Conservation (phyloP, 2,113 vertebrate species). For the Columbina picui region DNA sequence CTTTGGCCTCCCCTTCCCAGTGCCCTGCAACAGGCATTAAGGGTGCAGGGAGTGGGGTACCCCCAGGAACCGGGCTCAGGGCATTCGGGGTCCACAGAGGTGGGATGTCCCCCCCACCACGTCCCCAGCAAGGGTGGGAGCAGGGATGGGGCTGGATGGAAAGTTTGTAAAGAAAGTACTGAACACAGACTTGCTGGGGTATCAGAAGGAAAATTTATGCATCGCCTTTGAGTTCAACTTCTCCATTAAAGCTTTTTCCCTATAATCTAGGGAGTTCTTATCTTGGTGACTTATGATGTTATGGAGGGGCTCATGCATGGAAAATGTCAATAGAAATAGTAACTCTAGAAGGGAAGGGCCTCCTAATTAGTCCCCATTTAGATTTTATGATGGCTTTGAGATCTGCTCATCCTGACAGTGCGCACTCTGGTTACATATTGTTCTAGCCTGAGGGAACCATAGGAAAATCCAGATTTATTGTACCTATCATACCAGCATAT, state of each 20-base stretch:
- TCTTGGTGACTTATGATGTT: constrained; percentile 99
- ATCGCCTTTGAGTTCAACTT: constrained; percentile 98
- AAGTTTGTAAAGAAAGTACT: constrained; percentile 89
- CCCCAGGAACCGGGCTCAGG: accelerated
- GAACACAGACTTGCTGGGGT: constrained; percentile 88
- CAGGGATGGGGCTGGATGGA: constrained; percentile 43
- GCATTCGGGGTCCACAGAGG: accelerated
- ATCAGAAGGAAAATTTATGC: constrained; percentile 97
- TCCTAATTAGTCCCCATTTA: constrained; percentile 99
- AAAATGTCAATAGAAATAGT: constrained; percentile 99
- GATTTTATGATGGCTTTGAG: constrained; percentile 99
- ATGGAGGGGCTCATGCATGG: constrained; percentile 90
- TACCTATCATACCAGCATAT: constrained; percentile 99
- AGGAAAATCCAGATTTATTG: constrained; percentile 99
- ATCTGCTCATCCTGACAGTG: constrained; percentile 99
- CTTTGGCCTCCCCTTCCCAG: accelerated
- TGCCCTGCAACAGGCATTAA: accelerated
- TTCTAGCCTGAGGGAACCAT: constrained; percentile 99
- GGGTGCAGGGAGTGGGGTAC: not conserved
- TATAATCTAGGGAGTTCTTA: constrained; percentile 98
- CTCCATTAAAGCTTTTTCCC: constrained; percentile 97
- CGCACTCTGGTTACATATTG: constrained; percentile 99
- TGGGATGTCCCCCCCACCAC: accelerated
- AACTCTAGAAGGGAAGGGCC: constrained; percentile 99
- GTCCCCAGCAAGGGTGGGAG: accelerated